A percentile compares a stretch with the other conserved stretches of the same genome.
Evolutionary conservation across 1,140 invertebrate genomes (phyloP).

Genomic region (Caligus rogercresseyi): DNA sequence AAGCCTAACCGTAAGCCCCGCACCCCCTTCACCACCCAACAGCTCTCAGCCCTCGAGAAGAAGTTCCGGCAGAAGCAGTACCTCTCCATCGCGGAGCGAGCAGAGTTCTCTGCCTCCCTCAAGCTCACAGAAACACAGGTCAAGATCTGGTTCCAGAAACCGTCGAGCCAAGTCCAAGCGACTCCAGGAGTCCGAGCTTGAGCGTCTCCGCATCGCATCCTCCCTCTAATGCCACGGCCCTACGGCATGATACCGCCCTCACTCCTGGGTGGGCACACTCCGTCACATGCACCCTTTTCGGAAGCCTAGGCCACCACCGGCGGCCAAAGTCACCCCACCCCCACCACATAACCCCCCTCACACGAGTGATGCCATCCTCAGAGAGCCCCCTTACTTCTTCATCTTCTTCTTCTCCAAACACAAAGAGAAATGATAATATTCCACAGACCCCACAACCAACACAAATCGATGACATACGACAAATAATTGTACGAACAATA

Average conservation of each 20-base stretch:
- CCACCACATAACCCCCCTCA: no score
- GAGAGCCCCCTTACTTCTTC: no score
- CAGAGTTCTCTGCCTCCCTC: slow-evolving; percentile 82
- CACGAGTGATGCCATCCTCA: no score
- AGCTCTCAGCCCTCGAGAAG: slow-evolving; percentile 76
- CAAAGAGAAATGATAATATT: no score
- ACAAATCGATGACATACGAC: no score
- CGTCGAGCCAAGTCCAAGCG: slow-evolving; percentile 81
- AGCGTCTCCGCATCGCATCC: slow-evolving; percentile 37
- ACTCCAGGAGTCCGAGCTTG: slow-evolving; percentile 80
- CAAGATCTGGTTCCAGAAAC: slow-evolving; percentile 97
- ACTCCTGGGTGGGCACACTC: slow-evolving; percentile 24
- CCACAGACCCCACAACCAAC: no score
- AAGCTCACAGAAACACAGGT: slow-evolving; percentile 89
- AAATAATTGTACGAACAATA: no score
- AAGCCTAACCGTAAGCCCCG: slow-evolving; percentile 92
- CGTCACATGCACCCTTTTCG: no score
- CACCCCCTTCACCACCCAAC: slow-evolving; percentile 92
- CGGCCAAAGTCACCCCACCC: no score
- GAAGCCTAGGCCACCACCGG: no score
- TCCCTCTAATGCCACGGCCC: slow-evolving; percentile 30
- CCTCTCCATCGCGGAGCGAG: slow-evolving; percentile 82
- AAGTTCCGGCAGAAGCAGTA: slow-evolving; percentile 94
- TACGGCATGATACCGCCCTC: slow-evolving; percentile 26
- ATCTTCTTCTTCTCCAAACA: no score